phyloP scores from a whole-genome alignment of 2,113 vertebrate genomes.

The Anguilla japonica region DNA sequence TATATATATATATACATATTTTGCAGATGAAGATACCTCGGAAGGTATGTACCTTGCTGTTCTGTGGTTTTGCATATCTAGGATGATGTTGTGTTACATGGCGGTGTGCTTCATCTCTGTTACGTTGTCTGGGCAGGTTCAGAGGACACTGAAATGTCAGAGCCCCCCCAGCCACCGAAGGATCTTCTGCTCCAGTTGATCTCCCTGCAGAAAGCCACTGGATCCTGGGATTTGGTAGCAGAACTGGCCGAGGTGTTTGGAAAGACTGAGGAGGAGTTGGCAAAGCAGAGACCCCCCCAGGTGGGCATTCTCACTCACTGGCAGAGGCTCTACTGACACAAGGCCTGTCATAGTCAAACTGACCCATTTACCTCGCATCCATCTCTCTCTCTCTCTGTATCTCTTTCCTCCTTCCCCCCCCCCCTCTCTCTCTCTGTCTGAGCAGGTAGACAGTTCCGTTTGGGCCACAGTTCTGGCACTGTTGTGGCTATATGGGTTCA shows the following conservation, averaged over 20 bases:
- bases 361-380: background rate
- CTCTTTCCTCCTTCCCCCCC: background rate
- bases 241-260: constrained; percentile 57
- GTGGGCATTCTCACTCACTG: constrained; percentile 45
- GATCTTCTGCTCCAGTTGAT: constrained; percentile 64
- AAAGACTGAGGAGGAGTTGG: constrained; percentile 54
- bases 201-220: constrained; percentile 72
- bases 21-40: no score
- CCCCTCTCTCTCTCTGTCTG: background rate
- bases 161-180: background rate
- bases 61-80: no score
- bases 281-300: constrained; percentile 41
- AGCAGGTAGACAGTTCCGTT: constrained; percentile 55
- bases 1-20: no score
- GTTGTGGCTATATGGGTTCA: constrained; percentile 75
- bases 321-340: background rate
- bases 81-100: no score
- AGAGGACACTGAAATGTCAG: background rate
- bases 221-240: constrained; percentile 69
- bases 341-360: background rate
- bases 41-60: no score
- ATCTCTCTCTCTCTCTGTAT: background rate
- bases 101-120: no score
- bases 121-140: background rate
- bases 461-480: constrained; percentile 80